These are phyloP conservation scores for Eledone cirrhosa DNA, from an alignment of 2,888 invertebrate genomes.

Conservation along the genomic window DNA sequence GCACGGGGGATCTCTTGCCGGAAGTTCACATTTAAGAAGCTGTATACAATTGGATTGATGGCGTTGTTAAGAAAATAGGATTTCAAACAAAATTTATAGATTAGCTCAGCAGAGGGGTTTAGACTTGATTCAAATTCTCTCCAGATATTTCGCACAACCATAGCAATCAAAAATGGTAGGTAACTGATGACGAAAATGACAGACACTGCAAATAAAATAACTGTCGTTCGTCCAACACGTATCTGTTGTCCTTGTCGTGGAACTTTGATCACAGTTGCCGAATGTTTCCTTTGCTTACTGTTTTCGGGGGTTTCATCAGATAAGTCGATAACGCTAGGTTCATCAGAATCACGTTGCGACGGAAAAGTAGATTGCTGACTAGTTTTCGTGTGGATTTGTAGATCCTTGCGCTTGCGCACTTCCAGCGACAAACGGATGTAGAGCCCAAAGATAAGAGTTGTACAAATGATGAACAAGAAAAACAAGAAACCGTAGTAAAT, in stretches of 20 bases:
- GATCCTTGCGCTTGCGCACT: slow-evolving; percentile 52
- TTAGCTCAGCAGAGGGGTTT: slow-evolving; percentile 49
- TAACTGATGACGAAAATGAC: slow-evolving; percentile 58
- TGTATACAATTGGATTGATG: slow-evolving; percentile 60
- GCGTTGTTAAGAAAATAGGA: slow-evolving; percentile 61
- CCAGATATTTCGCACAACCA: slow-evolving; percentile 53
- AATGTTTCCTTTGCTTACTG: not conserved
- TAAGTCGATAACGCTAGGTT: not conserved
- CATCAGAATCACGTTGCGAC: slow-evolving; percentile 7
- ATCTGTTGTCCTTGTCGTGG: slow-evolving; percentile 5
- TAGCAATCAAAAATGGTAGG: slow-evolving; percentile 57
- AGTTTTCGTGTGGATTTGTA: slow-evolving; percentile 17
- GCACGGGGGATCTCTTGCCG: slow-evolving; percentile 44
- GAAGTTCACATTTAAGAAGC: slow-evolving; percentile 58
- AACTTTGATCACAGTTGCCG: not conserved
- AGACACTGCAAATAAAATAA: slow-evolving; percentile 57
- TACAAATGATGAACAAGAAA: slow-evolving; percentile 51
- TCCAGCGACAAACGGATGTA: slow-evolving; percentile 54
- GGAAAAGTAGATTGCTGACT: not conserved
- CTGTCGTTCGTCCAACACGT: slow-evolving; percentile 49
- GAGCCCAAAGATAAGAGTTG: slow-evolving; percentile 52
- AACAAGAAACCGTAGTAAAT: slow-evolving; percentile 57
- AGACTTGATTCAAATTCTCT: slow-evolving; percentile 53
- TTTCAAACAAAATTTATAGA: slow-evolving; percentile 58
- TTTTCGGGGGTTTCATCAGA: slow-evolving; percentile 16